Percentiles rank a stretch among this genome's conserved stretches.
phyloP scores from a whole-genome alignment of 2,113 vertebrate species.

The Triplophysa dalaica region DNA sequence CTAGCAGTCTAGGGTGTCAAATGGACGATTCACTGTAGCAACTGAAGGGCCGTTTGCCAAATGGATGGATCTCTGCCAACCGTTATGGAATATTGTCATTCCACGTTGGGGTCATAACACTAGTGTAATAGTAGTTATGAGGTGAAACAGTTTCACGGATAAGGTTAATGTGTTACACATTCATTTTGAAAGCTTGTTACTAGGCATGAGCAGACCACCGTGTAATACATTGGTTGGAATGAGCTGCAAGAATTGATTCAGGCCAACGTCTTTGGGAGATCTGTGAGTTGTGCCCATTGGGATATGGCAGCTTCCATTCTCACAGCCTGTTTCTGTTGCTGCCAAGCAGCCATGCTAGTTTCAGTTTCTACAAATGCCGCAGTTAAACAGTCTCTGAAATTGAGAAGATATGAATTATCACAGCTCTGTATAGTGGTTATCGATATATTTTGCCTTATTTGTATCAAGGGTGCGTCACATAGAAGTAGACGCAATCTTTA shows the following conservation, averaged over 20 bases:
- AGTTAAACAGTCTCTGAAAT: constrained; percentile 8
- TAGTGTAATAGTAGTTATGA: constrained; percentile 10
- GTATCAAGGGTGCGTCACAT: no score
- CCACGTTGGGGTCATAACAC: constrained; percentile 3
- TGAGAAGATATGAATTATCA: background rate
- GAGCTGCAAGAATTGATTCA: constrained; percentile 39
- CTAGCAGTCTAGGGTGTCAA: constrained; percentile 42
- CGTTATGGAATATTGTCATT: constrained; percentile 12
- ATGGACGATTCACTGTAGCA: constrained; percentile 24
- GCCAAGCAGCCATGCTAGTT: constrained; percentile 25
- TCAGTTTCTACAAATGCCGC: constrained; percentile 27
- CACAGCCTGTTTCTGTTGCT: constrained; percentile 46
- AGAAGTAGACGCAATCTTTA: background rate
- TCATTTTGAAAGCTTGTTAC: background rate
- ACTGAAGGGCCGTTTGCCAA: constrained; percentile 6
- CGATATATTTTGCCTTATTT: background rate
- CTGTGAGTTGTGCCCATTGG: constrained; percentile 36
- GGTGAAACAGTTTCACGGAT: constrained; percentile 19
- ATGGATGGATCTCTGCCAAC: constrained; percentile 4
- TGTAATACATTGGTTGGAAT: constrained; percentile 28
- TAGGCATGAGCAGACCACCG: background rate
- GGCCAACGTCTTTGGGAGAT: constrained; percentile 38
- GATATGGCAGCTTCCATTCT: constrained; percentile 17
- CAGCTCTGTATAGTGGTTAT: background rate
- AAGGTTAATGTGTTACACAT: background rate